Base-by-base conservation (phyloP, 2,888 invertebrate genomes). In the Physocephala rufipes region DNA sequence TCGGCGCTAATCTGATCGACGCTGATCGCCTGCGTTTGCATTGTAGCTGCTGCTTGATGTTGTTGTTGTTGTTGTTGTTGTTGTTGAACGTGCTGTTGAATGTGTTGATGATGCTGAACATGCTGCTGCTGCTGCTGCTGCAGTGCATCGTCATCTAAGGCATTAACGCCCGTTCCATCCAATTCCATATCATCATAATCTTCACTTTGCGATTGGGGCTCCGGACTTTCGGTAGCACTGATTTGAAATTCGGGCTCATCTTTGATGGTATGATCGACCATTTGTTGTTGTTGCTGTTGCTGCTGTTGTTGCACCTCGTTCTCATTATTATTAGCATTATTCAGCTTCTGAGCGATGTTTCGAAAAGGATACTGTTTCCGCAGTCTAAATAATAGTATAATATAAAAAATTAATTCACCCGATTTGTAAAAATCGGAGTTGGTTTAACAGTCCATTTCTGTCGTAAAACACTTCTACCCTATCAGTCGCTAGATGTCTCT, bases 281-380 rank as follows among this genome's bases (percentile, higher is more conserved):
- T 75, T 53, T 78, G 76, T 55, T 55, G 55, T 21, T 71, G 62
- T 66, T 59, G 49, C 66, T 55, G 66, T 61, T 73, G 45, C 62
- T 71, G 12, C 66, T 55, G 66, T 62, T 73, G 45, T 59, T 71
- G 7, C 24, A 12, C 43, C 4, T 24, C 36, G 5, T 21, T 12
- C 26, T 70, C 53, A n/a, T 24, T 26, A 15, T 30, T 13, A 28
- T 70, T 67, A 49, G 21, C 67, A 5, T 67, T 65, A 30, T 47
- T 64, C 24, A 55, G 16, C 67, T 78, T 78, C 71, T 67, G 74
- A 36, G 45, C 63, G 36, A 74, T 77, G 19, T 78, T 74, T 1
- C 81, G 78, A 61, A 79, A 82, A 0, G 85, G 85, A 76, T 85
- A 85, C 71, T 85, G 85, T 72, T 85, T 85, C 68, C 85, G 84